A percentile compares a stretch with the other conserved stretches of the same genome.
Evolutionary conservation across 2,797 vertebrate species (phyloP).

Genomic region (Cyclopterus lumpus): DNA sequence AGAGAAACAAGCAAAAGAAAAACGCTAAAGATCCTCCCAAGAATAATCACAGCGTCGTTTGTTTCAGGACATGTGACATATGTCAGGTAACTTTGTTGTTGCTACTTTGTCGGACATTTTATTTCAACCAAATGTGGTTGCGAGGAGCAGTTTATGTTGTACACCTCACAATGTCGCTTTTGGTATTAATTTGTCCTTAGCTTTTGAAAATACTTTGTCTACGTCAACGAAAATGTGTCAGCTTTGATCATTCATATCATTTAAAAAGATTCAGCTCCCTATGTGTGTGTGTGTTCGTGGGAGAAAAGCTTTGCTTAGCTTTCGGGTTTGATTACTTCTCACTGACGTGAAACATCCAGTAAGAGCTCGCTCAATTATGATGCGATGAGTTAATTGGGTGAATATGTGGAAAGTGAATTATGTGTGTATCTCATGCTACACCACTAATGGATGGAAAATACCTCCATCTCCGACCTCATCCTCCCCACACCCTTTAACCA

Average conservation of each 20-base stretch:
- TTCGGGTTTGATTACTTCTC: constrained; percentile 49
- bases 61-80: no score
- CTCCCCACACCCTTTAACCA: constrained; percentile 72
- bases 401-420: constrained; percentile 81
- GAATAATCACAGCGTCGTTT: no score
- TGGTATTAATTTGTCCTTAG: background rate
- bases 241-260: constrained; percentile 31
- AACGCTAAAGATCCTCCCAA: no score
- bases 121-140: no score
- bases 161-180: no score
- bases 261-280: background rate
- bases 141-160: no score
- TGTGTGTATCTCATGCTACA: constrained; percentile 72
- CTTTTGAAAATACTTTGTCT: constrained; percentile 5
- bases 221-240: constrained; percentile 11
- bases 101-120: no score
- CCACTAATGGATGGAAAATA: constrained; percentile 82
- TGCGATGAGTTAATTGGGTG: constrained; percentile 80
- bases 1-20: no score
- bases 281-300: background rate
- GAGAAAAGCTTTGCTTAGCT: constrained; percentile 9
- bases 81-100: no score
- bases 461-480: constrained; percentile 70
- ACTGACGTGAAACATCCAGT: constrained; percentile 59
- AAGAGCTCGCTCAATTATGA: constrained; percentile 66